Evolutionary conservation across 2,797 vertebrate species (phyloP).

Genomic region (Lindbergichthys nudifrons): DNA sequence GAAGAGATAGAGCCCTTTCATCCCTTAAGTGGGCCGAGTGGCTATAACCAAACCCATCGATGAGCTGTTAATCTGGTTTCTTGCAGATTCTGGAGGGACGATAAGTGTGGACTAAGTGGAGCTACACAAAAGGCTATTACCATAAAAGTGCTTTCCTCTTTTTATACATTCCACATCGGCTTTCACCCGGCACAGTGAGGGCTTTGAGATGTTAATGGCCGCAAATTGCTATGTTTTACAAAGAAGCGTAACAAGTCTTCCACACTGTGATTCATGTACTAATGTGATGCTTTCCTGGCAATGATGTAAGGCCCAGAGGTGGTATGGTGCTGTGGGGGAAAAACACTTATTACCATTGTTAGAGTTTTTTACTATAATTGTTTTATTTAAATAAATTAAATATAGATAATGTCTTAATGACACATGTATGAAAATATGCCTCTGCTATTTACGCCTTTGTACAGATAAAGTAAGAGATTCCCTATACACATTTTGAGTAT

Average conservation of each 20-base stretch:
- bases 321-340: conserved; percentile 4
- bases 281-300: not conserved
- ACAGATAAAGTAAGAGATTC: too few species aligned
- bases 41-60: conserved; percentile 41
- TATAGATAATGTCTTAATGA: not conserved
- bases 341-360: conserved; percentile 1
- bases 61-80: conserved; percentile 57
- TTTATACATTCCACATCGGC: conserved; percentile 40
- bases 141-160: conserved; percentile 41
- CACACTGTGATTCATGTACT: conserved; percentile 20
- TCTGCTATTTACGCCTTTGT: too few species aligned
- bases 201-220: conserved; percentile 52
- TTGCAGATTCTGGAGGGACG: conserved; percentile 47
- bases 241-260: not conserved
- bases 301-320: conserved; percentile 10
- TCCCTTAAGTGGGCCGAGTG: conserved; percentile 34
- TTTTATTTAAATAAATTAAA: too few species aligned
- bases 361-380: too few species aligned
- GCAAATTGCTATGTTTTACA: conserved; percentile 13
- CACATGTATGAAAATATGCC: too few species aligned
- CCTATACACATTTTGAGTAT: too few species aligned
- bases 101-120: conserved; percentile 29
- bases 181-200: conserved; percentile 17
- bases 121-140: conserved; percentile 39
- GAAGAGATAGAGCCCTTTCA: conserved; percentile 37